phyloP scores from a whole-genome alignment of 2,888 invertebrate genomes.

The Thecocarcelia acutangulata region DNA sequence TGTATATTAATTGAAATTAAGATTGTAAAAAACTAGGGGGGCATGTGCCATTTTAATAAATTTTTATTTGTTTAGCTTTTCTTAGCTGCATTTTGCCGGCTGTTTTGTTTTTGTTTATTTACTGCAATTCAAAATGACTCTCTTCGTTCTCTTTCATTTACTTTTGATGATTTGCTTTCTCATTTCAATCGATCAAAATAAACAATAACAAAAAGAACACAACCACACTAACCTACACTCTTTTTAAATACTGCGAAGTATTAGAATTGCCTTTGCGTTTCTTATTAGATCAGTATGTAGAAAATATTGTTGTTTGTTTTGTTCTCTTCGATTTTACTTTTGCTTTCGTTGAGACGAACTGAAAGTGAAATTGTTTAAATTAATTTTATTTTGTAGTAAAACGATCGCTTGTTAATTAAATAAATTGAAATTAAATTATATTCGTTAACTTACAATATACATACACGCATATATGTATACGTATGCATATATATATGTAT shows the following conservation, averaged over 20 bases:
- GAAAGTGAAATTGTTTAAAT: slow-evolving; percentile 59
- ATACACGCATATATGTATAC: not conserved
- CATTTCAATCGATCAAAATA: slow-evolving; percentile 46
- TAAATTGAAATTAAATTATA: slow-evolving; percentile 17
- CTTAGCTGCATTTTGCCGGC: slow-evolving; percentile 50
- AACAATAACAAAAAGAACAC: slow-evolving; percentile 20
- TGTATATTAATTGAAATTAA: too few species aligned
- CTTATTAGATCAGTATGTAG: slow-evolving; percentile 10
- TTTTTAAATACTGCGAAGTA: not conserved
- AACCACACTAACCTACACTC: slow-evolving; percentile 1
- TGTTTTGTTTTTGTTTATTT: slow-evolving; percentile 43
- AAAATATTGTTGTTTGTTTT: not conserved
- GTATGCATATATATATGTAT: slow-evolving; percentile 7
- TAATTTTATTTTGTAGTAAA: slow-evolving; percentile 33
- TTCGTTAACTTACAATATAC: slow-evolving; percentile 30
- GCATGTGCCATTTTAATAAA: slow-evolving; percentile 10
- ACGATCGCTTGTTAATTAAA: slow-evolving; percentile 8
- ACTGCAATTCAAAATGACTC: slow-evolving; percentile 16
- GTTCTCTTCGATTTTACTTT: slow-evolving; percentile 36
- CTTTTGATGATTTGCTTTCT: slow-evolving; percentile 15
- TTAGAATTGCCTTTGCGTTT: not conserved
- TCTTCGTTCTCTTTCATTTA: not conserved
- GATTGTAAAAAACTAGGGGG: not conserved
- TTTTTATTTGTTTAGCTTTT: slow-evolving; percentile 1
- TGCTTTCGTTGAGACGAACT: slow-evolving; percentile 47